A percentile compares a stretch with the other conserved stretches of the same genome.
Conservation (phyloP, 2,888 invertebrate genomes). For the Dynastes grantii region DNA sequence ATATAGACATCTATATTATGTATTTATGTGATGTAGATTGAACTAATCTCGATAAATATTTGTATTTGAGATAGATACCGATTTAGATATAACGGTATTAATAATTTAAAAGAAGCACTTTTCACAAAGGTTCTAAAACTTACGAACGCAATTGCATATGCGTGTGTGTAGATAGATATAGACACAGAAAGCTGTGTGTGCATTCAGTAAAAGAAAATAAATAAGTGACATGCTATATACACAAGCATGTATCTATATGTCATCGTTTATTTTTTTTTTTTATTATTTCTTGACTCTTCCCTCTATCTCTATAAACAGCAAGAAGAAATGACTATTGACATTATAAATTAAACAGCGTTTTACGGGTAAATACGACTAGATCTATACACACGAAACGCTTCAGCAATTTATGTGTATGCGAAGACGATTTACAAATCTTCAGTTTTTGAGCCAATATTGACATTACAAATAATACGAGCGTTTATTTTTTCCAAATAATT, state of each 20-base stretch:
- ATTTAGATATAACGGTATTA: no score
- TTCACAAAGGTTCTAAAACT: no score
- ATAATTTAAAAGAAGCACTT: no score
- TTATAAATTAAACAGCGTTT: background rate
- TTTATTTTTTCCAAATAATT: constrained; percentile 48
- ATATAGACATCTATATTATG: no score
- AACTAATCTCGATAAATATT: no score
- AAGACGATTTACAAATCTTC: constrained; percentile 43
- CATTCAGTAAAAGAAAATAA: constrained; percentile 4
- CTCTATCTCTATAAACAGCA: background rate
- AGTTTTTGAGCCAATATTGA: constrained; percentile 45
- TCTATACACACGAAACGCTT: background rate
- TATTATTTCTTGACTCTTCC: background rate
- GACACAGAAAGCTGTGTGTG: background rate
- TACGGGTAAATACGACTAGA: background rate
- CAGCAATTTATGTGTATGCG: background rate
- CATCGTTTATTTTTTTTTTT: background rate
- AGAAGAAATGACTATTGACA: background rate
- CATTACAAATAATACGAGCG: constrained; percentile 47
- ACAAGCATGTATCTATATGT: background rate
- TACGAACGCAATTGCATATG: no score
- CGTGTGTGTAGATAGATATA: no score
- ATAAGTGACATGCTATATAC: background rate
- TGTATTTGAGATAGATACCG: no score
- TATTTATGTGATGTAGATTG: no score